Conservation (phyloP, 2,888 invertebrate species). For the Mythimna vitellina region DNA sequence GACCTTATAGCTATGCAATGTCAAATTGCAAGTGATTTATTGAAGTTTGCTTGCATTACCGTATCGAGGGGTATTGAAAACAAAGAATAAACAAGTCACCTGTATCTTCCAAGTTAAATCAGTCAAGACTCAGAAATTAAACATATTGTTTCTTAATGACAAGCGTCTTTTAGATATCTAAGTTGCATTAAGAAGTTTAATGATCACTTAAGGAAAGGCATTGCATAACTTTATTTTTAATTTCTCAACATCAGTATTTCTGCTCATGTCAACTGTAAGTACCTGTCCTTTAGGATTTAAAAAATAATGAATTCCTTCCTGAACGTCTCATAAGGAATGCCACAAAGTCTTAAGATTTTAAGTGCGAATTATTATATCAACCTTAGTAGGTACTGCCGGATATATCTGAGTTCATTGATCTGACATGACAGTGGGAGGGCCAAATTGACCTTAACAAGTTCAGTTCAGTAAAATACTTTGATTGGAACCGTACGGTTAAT, state of each 20-base stretch:
- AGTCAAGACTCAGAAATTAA: neutral
- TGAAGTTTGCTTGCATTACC: conserved; percentile 13
- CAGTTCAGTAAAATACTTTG: conserved; percentile 48
- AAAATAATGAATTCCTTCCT: conserved; percentile 29
- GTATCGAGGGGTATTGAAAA: neutral
- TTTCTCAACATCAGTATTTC: neutral
- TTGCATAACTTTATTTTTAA: conserved; percentile 21
- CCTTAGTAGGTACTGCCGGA: conserved; percentile 46
- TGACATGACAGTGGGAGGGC: conserved; percentile 54
- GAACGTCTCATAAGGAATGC: conserved; percentile 17
- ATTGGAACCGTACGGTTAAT: conserved; percentile 49
- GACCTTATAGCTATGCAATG: conserved; percentile 74
- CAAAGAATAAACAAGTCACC: neutral
- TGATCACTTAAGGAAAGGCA: neutral
- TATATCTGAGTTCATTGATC: conserved; percentile 65
- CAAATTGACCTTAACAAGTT: conserved; percentile 56
- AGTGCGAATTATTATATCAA: conserved; percentile 53
- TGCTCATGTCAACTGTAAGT: conserved; percentile 1
- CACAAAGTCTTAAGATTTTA: conserved; percentile 24
- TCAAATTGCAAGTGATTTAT: conserved; percentile 55
- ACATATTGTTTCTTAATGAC: neutral
- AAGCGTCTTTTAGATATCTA: neutral
- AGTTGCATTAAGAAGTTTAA: neutral
- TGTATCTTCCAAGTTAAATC: neutral
- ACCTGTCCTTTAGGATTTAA: neutral